Base-by-base conservation (phyloP, 2,888 invertebrate genomes). In the Hymenopus coronatus region DNA sequence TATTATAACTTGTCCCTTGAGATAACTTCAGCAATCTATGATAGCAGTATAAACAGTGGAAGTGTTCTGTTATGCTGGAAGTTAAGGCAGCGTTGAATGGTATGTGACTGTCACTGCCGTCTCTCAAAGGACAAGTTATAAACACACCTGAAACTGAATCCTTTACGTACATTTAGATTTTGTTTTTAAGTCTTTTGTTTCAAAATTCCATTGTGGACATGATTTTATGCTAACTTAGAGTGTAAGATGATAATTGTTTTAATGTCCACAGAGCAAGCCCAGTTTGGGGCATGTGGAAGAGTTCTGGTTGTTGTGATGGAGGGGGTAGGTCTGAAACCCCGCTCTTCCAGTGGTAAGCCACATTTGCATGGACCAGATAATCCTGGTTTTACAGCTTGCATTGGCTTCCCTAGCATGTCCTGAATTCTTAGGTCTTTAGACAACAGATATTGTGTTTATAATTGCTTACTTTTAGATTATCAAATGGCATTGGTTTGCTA, bases 231-330 rank as follows among this genome's bases (percentile, higher is more conserved):
- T 40, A 40, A 12, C 12, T 40, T 40, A 40, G 12, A 40, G 1
- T 70, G 6, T 70, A 14, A 70, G 25, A 70, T 70, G 25, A 83
- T 83, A 28, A 28, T 87, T 87, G 82, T 90, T 27, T 88, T 90
- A 82, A 28, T 90, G 20, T 87, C 89, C 91, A 89, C 92, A 94
- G 94, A 94, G 91, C 94, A 94, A 94, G 94, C 94, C 92, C 93
- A 94, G 92, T 94, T 94, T 93, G 94, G 94, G 92, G 95, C 94
- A 90, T 94, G 94, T 91, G 96, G 96, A 91, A 94, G 96, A 90
- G 94, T 95, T 89, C 94, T 95, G 91, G 95, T 94, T 88, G 93
- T 94, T 89, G 93, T 94, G 88, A 91, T 93, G 90, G 94, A 94
- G 91, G 92, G 91, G 84, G 90, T 90, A 85, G 91, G 91, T 90